Evolutionary conservation across 2,797 vertebrate species (phyloP).

Genomic region (Acipenser transmontanus): DNA sequence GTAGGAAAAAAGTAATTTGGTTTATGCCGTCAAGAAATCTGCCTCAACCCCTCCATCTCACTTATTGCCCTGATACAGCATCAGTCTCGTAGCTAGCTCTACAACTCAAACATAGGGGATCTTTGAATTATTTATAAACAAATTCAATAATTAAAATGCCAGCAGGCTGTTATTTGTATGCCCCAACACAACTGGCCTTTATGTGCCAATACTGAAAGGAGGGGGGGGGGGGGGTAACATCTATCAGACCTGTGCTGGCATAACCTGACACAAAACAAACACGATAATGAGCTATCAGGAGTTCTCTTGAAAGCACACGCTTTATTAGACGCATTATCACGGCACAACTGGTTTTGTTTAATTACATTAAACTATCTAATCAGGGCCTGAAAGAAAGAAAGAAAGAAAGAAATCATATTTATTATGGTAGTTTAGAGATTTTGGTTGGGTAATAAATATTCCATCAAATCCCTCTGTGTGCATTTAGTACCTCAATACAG

Average conservation of each 20-base stretch:
- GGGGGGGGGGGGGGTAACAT: background rate
- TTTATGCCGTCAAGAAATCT: no score
- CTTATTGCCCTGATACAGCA: no score
- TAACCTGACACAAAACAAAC: background rate
- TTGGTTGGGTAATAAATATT: no score
- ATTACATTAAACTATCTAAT: background rate
- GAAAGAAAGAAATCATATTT: no score
- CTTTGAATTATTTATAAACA: conserved; percentile 55
- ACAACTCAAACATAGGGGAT: conserved; percentile 12
- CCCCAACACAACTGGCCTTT: conserved; percentile 38
- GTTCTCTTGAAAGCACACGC: background rate
- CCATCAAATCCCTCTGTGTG: no score
- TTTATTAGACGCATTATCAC: background rate
- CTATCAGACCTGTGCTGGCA: background rate
- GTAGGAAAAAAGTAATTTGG: no score
- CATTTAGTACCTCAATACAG: no score
- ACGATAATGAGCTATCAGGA: background rate
- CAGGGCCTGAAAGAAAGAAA: background rate
- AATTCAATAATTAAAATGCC: conserved; percentile 61
- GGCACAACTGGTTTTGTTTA: background rate
- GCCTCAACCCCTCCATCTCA: no score
- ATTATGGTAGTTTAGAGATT: no score
- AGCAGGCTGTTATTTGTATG: conserved; percentile 27
- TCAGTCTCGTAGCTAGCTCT: background rate
- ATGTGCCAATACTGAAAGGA: conserved; percentile 36